Evolutionary conservation across 2,888 invertebrate species (phyloP), one percentile per base, ranked within the genome.

Genomic region (Drosophila tripunctata): DNA sequence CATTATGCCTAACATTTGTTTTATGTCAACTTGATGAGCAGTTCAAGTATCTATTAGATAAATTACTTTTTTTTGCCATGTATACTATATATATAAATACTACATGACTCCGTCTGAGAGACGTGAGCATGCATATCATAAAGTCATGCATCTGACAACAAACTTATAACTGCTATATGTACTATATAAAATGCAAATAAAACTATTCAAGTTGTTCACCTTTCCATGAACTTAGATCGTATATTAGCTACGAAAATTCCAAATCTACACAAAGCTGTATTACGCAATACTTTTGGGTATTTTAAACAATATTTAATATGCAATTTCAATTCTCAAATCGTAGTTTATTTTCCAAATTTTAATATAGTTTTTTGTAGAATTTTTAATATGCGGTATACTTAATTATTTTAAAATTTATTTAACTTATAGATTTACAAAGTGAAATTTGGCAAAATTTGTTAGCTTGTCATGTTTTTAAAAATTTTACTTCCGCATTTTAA

Each of bases 11-110:
- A 76, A 66, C 74, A 73, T 78, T 80, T 82, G 86, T 85, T 82
- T 76, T 55, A 78, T 78, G 86, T 82, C 86, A 78, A 65, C 48
- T 67, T 82, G 76, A 85, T 85, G 79, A 73, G 56, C 73, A 67
- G 67, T 73, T 82, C 79, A 75, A 80, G 63, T 79, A 73, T 67
- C 86, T 60, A 85, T 85, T 78, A 76, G 58, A 73, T 78, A 69
- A 64, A 80, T 82, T 76, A 73, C 70, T 63, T 51, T 38, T 24
- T 63, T 51, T 38, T 24, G 30, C 64, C 21, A 44, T 44, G 50
- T 35, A n/a, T n/a, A n/a, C n/a, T n/a, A n/a, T n/a, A n/a, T n/a
- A n/a, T n/a, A n/a, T n/a, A n/a, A n/a, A n/a, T n/a, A 22, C 43
- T 40, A 30, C 51, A 33, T 52, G 61, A 61, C 43, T 52, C 14